Conservation (phyloP, 2,888 invertebrate genomes). For the Molorchus minor region DNA sequence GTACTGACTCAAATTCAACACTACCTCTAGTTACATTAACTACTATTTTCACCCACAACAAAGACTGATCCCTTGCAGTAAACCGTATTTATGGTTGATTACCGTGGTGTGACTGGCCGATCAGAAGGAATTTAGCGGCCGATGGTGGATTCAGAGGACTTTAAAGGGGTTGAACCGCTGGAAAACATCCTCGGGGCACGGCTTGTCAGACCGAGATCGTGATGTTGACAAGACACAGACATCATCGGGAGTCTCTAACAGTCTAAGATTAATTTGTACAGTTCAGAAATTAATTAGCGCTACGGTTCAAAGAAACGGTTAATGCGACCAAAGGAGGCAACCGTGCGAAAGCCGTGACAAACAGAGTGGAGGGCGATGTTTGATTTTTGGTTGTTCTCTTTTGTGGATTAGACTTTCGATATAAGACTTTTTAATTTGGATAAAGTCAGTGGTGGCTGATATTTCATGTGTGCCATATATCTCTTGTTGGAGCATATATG, state of each 20-base stretch:
- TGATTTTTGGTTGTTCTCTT: too few species aligned
- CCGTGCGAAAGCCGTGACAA: constrained; percentile 34
- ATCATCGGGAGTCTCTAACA: constrained; percentile 18
- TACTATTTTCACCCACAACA: background rate
- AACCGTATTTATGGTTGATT: too few species aligned
- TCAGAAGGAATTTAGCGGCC: background rate
- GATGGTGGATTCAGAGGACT: constrained; percentile 1
- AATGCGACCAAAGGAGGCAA: constrained; percentile 43
- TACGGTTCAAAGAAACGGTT: constrained; percentile 41
- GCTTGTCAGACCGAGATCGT: constrained; percentile 12
- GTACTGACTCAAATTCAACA: background rate
- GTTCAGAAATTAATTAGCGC: constrained; percentile 45
- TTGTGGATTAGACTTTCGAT: too few species aligned
- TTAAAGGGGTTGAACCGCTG: constrained; percentile 17
- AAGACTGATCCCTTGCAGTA: too few species aligned
- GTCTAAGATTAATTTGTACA: constrained; percentile 43
- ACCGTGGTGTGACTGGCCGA: background rate
- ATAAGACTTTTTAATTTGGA: too few species aligned
- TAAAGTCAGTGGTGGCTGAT: too few species aligned
- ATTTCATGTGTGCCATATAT: too few species aligned
- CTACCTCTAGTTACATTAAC: background rate
- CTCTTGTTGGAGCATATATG: too few species aligned
- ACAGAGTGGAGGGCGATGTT: constrained; percentile 16
- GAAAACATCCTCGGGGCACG: constrained; percentile 15
- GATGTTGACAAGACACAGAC: constrained; percentile 34